Evolutionary conservation across 2,797 vertebrate species (phyloP).

Genomic region (Emydoidea blandingii): DNA sequence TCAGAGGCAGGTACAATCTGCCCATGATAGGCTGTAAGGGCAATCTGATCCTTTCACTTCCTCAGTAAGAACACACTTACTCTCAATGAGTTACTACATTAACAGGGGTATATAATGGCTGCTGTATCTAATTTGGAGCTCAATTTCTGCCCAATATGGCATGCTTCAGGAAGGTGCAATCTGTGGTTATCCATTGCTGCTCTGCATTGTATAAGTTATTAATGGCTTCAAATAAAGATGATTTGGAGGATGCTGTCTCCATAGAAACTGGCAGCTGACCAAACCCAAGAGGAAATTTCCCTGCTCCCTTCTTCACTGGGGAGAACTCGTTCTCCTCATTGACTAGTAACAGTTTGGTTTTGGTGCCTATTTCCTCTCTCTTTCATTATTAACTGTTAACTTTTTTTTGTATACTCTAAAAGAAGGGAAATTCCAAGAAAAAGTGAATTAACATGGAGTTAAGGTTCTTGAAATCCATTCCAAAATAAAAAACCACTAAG

Average conservation of each 20-base stretch:
- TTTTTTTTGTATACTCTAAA: neutral
- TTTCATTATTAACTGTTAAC: neutral
- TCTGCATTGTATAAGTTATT: slow-evolving; percentile 58
- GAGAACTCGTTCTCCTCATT: no score
- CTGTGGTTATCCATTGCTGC: slow-evolving; percentile 66
- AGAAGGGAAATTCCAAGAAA: neutral
- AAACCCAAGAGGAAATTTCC: slow-evolving; percentile 5
- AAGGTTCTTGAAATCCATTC: neutral
- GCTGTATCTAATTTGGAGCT: slow-evolving; percentile 60
- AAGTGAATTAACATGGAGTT: neutral
- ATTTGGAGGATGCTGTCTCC: slow-evolving; percentile 67
- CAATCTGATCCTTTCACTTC: neutral
- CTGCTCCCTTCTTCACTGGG: no score
- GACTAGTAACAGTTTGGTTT: neutral
- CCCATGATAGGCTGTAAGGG: neutral
- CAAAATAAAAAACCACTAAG: neutral
- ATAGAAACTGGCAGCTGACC: slow-evolving; percentile 72
- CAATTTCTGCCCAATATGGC: slow-evolving; percentile 52
- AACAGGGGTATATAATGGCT: slow-evolving; percentile 45
- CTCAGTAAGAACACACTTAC: slow-evolving; percentile 32
- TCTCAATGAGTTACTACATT: slow-evolving; percentile 30
- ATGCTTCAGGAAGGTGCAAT: slow-evolving; percentile 53
- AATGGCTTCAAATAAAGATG: slow-evolving; percentile 70
- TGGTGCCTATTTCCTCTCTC: neutral
- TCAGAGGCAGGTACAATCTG: rapidly evolving